Evolutionary conservation across 2,797 vertebrate species (phyloP), one percentile per base, ranked within the genome.

Genomic region (Decapterus maruadsi): DNA sequence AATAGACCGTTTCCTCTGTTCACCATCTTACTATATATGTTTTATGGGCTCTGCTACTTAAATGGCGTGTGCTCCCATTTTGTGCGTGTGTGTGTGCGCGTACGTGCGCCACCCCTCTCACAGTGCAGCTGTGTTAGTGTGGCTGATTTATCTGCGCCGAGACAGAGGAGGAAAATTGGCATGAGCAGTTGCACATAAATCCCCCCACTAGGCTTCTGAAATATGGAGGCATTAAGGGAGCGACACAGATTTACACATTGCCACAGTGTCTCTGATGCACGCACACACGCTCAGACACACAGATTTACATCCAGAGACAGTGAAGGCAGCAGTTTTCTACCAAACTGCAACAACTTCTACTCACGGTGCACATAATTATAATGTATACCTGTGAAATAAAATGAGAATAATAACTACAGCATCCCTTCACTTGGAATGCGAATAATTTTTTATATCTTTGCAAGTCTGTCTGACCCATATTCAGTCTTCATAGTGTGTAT

Each of bases 121-220:
- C 79, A 78, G 75, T 88, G 86, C 87, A 86, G 91, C 92, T 93
- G 91, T 91, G 90, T 92, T 90, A 90, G 56, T 89, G 87, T 72
- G 42, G 88, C 91, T 94, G 90, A 96, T 96, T 96, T 96, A 96
- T 95, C 87, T 90, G 90, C 81, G 87, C 89, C 88, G 87, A 87
- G 91, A 92, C 91, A 77, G 87, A 92, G 89, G 90, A 94, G 91
- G 93, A 95, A 95, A 95, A 95, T 92, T 95, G 92, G 89, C 92
- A 89, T 92, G 94, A 92, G 90, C 92, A 86, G 86, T 86, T 40
- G 38, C 94, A 89, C 90, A 95, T 95, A 95, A 95, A 95, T 95
- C 91, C 92, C 87, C 88, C 78, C 90, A 91, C 94, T 92, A 94
- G 95, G 91, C 91, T 86, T 75, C 90, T 90, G 92, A 96, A 95